Evolutionary conservation across 2,888 invertebrate genomes (phyloP).

Genomic region (Nomada fabriciana): DNA sequence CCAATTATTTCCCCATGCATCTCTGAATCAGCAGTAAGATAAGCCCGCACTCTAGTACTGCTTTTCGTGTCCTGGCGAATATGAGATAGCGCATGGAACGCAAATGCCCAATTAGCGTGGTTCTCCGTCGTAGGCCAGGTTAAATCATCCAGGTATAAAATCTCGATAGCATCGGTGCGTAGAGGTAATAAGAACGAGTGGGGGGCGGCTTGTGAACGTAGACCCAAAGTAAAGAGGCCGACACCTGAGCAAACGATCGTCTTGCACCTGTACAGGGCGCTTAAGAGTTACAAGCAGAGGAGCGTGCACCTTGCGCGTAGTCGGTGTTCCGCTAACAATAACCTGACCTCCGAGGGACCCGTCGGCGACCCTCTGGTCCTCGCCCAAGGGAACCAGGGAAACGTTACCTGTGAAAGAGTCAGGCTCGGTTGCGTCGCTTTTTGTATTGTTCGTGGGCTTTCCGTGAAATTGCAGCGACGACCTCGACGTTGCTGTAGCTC

Average conservation of each 20-base stretch:
- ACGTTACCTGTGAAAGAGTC: constrained; percentile 66
- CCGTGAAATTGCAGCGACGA: constrained; percentile 61
- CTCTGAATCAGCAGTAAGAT: constrained; percentile 30
- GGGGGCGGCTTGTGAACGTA: neutral
- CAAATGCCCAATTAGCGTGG: constrained; percentile 29
- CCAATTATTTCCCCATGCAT: neutral
- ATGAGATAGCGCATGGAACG: neutral
- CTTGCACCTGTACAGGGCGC: constrained; percentile 60
- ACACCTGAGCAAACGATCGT: constrained; percentile 66
- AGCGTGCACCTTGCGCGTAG: constrained; percentile 59
- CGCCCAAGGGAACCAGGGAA: constrained; percentile 54
- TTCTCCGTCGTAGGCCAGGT: neutral
- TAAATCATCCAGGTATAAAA: constrained; percentile 16
- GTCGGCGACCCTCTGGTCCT: constrained; percentile 15
- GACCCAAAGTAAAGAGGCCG: constrained; percentile 50
- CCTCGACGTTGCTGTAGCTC: constrained; percentile 12
- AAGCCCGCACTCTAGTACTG: constrained; percentile 16
- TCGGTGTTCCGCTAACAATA: constrained; percentile 67
- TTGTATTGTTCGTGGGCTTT: constrained; percentile 47
- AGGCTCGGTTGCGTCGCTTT: constrained; percentile 49
- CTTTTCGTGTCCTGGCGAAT: neutral
- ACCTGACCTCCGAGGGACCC: constrained; percentile 49
- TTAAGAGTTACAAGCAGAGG: neutral
- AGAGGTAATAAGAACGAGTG: constrained; percentile 10
- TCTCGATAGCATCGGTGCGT: constrained; percentile 9